phyloP scores from a whole-genome alignment of 2,113 vertebrate genomes.

The Cheirogaleus medius region DNA sequence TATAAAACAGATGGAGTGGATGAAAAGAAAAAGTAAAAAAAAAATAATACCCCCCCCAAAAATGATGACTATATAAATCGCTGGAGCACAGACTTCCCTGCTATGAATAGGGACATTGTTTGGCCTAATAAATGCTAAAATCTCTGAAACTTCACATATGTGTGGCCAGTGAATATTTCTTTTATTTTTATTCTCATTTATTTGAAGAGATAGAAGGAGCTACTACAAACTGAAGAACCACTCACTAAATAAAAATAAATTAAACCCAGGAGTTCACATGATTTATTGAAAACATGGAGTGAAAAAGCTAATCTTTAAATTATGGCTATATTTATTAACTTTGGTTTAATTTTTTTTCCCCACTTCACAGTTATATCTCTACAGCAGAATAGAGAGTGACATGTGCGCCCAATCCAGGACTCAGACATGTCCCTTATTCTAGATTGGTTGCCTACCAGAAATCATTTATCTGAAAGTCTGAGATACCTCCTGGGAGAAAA shows the following conservation, averaged over 20 bases:
- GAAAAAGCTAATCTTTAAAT: neutral
- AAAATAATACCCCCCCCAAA: neutral
- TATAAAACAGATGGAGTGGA: neutral
- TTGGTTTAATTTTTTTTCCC: neutral
- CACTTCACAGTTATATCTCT: neutral
- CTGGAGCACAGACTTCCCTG: neutral
- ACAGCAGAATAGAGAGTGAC: neutral
- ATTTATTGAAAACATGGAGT: neutral
- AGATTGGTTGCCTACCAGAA: neutral
- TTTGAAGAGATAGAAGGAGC: neutral
- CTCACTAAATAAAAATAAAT: slow-evolving; percentile 14
- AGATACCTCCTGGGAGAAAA: neutral
- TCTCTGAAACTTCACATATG: neutral
- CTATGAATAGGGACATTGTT: neutral
- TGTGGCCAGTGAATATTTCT: neutral
- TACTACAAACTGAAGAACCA: neutral
- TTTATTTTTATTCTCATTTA: neutral
- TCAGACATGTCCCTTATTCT: neutral
- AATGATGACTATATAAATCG: neutral
- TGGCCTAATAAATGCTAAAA: neutral
- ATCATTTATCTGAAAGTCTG: neutral
- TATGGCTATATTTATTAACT: neutral
- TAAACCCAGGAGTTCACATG: neutral
- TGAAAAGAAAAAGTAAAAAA: slow-evolving; percentile 2
- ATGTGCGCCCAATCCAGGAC: neutral